These are phyloP conservation scores for Andrena trimmerana DNA, from an alignment of 2,888 invertebrate genomes.

Conservation along the genomic window DNA sequence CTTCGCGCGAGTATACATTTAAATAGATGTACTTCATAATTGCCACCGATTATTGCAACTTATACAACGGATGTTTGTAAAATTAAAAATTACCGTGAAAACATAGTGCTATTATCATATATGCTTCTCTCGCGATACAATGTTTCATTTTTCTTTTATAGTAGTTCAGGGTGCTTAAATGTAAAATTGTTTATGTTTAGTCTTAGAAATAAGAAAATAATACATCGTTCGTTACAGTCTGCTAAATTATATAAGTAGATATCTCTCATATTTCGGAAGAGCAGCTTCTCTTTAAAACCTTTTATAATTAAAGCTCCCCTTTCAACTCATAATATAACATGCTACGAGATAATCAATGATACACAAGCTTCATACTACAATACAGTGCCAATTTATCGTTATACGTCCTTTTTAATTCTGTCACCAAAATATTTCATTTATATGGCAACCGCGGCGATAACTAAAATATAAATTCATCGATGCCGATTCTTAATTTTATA, in stretches of 20 bases:
- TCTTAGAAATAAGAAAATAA: conserved; percentile 64
- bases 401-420: conserved; percentile 26
- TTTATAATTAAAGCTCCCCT: conserved; percentile 30
- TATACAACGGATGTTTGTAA: conserved; percentile 30
- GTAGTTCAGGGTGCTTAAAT: conserved; percentile 42
- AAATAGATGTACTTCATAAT: conserved; percentile 42
- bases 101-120: conserved; percentile 29
- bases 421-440: conserved; percentile 36
- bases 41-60: conserved; percentile 56
- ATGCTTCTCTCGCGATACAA: conserved; percentile 14
- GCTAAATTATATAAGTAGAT: conserved; percentile 63
- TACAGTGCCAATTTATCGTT: conserved; percentile 33
- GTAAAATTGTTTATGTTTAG: conserved; percentile 55
- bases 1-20: conserved; percentile 32
- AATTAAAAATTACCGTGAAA: conserved; percentile 41
- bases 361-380: conserved; percentile 31
- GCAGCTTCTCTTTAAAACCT: conserved; percentile 27
- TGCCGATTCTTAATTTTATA: conserved; percentile 69
- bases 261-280: conserved; percentile 55
- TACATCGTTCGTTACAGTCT: conserved; percentile 46
- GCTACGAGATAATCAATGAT: conserved; percentile 29
- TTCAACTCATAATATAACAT: conserved; percentile 37
- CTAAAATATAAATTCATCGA: conserved; percentile 53
- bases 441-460: conserved; percentile 55
- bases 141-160: conserved; percentile 22